Evolutionary conservation across 2,797 vertebrate genomes (phyloP).

Genomic region (Melanogrammus aeglefinus): DNA sequence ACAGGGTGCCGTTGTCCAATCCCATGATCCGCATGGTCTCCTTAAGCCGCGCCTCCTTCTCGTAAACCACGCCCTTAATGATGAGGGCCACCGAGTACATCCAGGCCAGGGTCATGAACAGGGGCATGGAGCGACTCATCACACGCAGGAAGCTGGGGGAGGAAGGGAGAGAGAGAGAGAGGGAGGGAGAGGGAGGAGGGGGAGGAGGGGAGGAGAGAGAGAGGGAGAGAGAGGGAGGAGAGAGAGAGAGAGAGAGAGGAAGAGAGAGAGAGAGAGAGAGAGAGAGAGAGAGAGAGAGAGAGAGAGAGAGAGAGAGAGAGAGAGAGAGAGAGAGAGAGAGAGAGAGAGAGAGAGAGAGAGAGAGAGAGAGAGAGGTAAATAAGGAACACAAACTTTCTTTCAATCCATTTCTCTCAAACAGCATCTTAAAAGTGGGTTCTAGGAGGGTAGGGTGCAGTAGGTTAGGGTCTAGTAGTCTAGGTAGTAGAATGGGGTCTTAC

Average conservation of each 20-base stretch:
- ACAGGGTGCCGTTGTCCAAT: conserved; percentile 87
- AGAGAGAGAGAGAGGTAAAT: not conserved
- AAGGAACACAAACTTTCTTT: not conserved
- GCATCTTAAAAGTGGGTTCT: not conserved
- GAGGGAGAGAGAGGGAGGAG: not conserved
- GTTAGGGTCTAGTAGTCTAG: not conserved
- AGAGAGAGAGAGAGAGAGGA: not conserved
- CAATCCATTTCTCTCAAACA: too few relatives aligned
- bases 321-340: not conserved
- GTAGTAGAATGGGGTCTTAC: conserved; percentile 70
- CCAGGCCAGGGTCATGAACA: conserved; percentile 98
- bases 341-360: not conserved
- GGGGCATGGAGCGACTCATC: conserved; percentile 96
- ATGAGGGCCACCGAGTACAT: conserved; percentile 98
- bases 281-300: not conserved
- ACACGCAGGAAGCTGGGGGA: conserved; percentile 85
- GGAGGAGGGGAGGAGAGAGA: not conserved
- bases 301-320: not conserved
- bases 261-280: too few relatives aligned
- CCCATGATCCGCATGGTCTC: conserved; percentile 99
- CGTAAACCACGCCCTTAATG: conserved; percentile 95
- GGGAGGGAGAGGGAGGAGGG: not conserved
- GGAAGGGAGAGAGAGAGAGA: not conserved
- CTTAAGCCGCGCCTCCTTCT: conserved; percentile 95
- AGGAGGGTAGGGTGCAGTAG: not conserved